Base-by-base conservation (phyloP, 2,113 vertebrate species). In the Heterotilapia buettikoferi region DNA sequence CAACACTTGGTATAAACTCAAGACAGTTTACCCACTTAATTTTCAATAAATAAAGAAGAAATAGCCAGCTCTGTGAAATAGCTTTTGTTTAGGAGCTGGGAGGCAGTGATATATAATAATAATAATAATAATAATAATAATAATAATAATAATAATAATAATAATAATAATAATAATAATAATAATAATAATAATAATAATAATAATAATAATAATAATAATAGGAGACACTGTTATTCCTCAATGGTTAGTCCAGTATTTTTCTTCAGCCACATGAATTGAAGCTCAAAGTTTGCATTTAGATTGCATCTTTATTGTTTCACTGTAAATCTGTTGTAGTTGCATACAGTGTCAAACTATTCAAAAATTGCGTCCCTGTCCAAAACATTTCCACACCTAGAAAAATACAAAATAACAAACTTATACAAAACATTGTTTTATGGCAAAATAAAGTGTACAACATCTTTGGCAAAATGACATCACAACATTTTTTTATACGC, bases 31-130 rank as follows among this genome's bases (percentile, higher is more conserved):
- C 66, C 12, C 4, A 4, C 36, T 43, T 43, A 24, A 71, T 24
- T 71, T 71, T 71, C 36, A 71, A 71, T 40, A 71, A 43, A 71
- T 43, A 24, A 71, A 16, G 66, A 43, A 40, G 36, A 71, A 43
- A 40, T 24, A 40, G 36, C 36, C 12, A 43, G 7, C 36, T 68
- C 63, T 40, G 33, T 40, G 4, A 21, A 68, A 68, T 12, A 5
- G 33, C 33, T 68, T 68, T 38, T 68, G 33, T 21, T 38, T 36
- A 21, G 19, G 2, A 13, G 63, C 59, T n/a, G 31, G 59, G 31
- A 63, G 59, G 59, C 18, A 63, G 9, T 63, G 18, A 63, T 6
- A 7, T 1, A 9, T 18, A 2, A 29, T 57, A 5, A 47, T 16
- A 45, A 31, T n/a, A n/a, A n/a, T 0, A n/a, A 53, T 6, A 11